Conservation (phyloP, 2,113 vertebrate species). For the Leptocoma aspasia region DNA sequence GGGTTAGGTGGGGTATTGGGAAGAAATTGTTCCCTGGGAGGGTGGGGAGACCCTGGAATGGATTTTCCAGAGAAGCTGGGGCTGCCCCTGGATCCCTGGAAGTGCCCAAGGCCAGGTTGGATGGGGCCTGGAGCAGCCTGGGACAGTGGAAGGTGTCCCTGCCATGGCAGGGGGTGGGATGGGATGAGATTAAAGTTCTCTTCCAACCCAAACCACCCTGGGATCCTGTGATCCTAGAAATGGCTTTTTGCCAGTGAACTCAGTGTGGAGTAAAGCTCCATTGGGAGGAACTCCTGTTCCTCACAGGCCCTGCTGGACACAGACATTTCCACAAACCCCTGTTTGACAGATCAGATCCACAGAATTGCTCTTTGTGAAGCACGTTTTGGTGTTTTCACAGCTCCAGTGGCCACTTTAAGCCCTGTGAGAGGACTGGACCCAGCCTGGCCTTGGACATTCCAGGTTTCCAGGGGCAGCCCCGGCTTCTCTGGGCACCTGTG, state of each 20-base stretch:
- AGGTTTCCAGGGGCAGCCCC: neutral
- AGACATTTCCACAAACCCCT: neutral
- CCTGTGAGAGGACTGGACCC: neutral
- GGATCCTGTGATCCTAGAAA: neutral
- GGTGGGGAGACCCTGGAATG: neutral
- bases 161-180: neutral
- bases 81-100: neutral
- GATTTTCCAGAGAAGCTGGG: neutral
- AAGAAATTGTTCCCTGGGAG: neutral
- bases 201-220: neutral
- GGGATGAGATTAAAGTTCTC: accelerated
- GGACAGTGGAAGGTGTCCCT: accelerated
- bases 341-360: accelerated
- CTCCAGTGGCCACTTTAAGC: neutral
- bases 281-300: neutral
- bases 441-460: neutral
- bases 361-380: neutral
- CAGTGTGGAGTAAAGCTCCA: neutral
- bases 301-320: neutral
- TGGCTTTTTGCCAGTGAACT: neutral
- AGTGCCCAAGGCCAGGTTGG: neutral
- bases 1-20: neutral
- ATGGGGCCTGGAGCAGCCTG: accelerated
- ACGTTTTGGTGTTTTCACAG: neutral
- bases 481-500: neutral